Conservation (phyloP, 2,888 invertebrate genomes). For the Byasa hedistus region DNA sequence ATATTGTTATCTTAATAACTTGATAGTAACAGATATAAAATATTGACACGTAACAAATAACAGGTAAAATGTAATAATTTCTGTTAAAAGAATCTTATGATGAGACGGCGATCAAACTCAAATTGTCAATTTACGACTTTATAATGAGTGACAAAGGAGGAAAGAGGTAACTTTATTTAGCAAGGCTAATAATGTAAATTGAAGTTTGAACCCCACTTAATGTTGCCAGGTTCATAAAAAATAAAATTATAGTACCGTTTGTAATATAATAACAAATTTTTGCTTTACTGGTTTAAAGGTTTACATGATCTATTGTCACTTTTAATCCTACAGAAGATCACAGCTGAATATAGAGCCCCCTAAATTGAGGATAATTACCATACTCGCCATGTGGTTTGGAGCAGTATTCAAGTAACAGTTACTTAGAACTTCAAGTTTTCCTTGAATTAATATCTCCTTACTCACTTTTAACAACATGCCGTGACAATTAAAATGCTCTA, state of each 20-base stretch:
- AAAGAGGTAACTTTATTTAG: conserved; percentile 8
- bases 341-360: no score
- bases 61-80: neutral
- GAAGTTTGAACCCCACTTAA: conserved; percentile 15
- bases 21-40: neutral
- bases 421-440: no score
- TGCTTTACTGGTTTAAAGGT: no score
- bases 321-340: no score
- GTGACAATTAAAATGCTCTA: no score
- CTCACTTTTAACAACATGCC: no score
- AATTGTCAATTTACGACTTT: neutral
- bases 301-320: no score
- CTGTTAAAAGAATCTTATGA: neutral
- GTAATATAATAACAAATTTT: no score
- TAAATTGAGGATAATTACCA: no score
- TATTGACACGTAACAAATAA: neutral
- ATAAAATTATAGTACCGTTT: neutral
- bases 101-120: conserved; percentile 4
- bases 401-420: no score
- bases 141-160: neutral
- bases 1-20: conserved; percentile 16
- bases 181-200: conserved; percentile 7
- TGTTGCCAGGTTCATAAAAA: conserved; percentile 3
- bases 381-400: no score
- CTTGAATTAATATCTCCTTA: no score